These are phyloP conservation scores for Toxotes chatareus DNA, from an alignment of 2,113 vertebrate genomes.

Conservation along the genomic window DNA sequence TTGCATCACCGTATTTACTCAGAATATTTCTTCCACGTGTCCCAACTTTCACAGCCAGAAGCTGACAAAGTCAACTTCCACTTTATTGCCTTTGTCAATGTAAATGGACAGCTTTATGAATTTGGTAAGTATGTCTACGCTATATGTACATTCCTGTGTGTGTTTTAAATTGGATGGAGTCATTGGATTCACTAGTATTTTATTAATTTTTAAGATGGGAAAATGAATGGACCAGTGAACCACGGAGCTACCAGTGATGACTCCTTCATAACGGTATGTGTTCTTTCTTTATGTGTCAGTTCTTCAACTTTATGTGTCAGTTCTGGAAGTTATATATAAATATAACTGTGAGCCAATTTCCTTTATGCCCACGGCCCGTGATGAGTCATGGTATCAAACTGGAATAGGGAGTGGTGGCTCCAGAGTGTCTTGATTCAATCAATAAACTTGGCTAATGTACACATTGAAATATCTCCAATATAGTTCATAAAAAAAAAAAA, in stretches of 20 bases:
- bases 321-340: neutral
- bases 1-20: neutral
- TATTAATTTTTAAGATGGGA: conserved; percentile 87
- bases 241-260: conserved; percentile 89
- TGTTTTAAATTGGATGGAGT: neutral
- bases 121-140: conserved; percentile 85
- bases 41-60: conserved; percentile 83
- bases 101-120: conserved; percentile 93
- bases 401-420: conserved; percentile 5
- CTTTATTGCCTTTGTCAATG: conserved; percentile 93
- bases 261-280: conserved; percentile 87
- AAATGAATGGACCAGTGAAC: conserved; percentile 89
- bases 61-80: conserved; percentile 94
- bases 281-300: no score
- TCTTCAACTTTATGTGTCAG: neutral
- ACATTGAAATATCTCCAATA: neutral
- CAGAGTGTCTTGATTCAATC: conserved; percentile 5
- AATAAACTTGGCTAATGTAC: conserved; percentile 14
- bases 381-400: conserved; percentile 23
- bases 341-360: neutral
- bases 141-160: neutral
- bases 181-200: neutral
- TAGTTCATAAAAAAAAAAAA: neutral
- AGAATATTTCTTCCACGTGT: neutral
- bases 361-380: neutral